phyloP scores from a whole-genome alignment of 2,888 invertebrate genomes.

The Hirtodrosophila alboralis region DNA sequence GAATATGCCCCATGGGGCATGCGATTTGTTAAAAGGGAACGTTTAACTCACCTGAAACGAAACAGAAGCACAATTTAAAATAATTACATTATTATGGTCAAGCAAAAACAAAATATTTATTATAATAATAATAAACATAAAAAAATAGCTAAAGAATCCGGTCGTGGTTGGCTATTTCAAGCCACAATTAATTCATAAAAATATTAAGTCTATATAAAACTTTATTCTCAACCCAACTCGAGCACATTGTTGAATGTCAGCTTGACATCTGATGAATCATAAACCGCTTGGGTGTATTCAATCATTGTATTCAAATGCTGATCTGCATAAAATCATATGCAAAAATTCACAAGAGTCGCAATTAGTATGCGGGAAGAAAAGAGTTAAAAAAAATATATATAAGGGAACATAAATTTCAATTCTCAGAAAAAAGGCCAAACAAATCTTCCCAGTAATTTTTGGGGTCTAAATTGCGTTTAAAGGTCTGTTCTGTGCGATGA shows the following conservation, averaged over 20 bases:
- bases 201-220: conserved; percentile 4
- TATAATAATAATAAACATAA: conserved; percentile 31
- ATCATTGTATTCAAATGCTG: conserved; percentile 52
- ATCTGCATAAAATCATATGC: conserved; percentile 32
- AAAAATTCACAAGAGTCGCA: conserved; percentile 36
- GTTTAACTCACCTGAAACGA: conserved; percentile 72
- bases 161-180: conserved; percentile 21
- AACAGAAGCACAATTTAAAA: conserved; percentile 56
- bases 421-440: conserved; percentile 35
- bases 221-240: conserved; percentile 11
- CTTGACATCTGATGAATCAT: conserved; percentile 51
- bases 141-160: conserved; percentile 30
- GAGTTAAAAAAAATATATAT: conserved; percentile 35
- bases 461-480: conserved; percentile 40
- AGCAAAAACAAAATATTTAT: conserved; percentile 6
- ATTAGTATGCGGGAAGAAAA: conserved; percentile 54
- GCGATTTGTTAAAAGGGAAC: conserved; percentile 49
- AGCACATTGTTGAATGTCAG: conserved; percentile 35
- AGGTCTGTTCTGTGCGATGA: conserved; percentile 41
- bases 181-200: conserved; percentile 42
- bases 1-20: conserved; percentile 54
- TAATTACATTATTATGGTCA: conserved; percentile 63
- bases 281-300: conserved; percentile 38
- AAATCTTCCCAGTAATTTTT: conserved; percentile 31
- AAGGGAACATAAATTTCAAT: conserved; percentile 31